Evolutionary conservation across 2,888 invertebrate species (phyloP), one percentile per base, ranked within the genome.

Genomic region (Prosopocoilus inquinatus): DNA sequence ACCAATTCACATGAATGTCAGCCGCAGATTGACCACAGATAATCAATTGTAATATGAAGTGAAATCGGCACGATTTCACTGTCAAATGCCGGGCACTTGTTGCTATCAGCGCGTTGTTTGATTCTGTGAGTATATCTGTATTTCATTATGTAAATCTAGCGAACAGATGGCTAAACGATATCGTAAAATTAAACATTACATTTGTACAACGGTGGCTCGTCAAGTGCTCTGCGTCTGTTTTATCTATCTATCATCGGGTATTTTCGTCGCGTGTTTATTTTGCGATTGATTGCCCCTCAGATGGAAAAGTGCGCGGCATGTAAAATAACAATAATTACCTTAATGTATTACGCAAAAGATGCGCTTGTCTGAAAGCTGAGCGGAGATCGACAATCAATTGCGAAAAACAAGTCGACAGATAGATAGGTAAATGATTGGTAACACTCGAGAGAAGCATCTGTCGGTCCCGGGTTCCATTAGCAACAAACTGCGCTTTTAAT

Each of bases 401-500:
- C 41, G 16, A 41, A 41, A 41, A 41, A 41, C 41, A 16, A 41
- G 15, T 11, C 41, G 41, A 41, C 16, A 32, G 53, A 51, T 45
- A 56, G 43, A 48, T 47, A 55, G 46, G 44, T 46, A 55, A 41
- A 50, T 55, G 50, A 50, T 50, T 50, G 55, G 44, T 51, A 50
- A 41, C 35, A 47, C 57, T 57, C 60, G 59, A 57, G 63, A 61
- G 59, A 58, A 57, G 64, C 64, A 66, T 63, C 64, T 66, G 64
- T 65, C 64, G 63, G 60, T 60, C 64, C 64, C 63, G 58, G 58
- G 58, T 67, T 69, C 70, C 70, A 70, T 70, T 69, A 70, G 69
- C 69, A 69, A 68, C 70, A 68, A 69, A 67, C 65, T 52, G 68
- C 20, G 20, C 70, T 69, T 69, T 69, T 70, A 70, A 70, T 69